These are phyloP conservation scores for Acanthisitta chloris DNA, from an alignment of 2,113 vertebrate species.

Conservation along the genomic window DNA sequence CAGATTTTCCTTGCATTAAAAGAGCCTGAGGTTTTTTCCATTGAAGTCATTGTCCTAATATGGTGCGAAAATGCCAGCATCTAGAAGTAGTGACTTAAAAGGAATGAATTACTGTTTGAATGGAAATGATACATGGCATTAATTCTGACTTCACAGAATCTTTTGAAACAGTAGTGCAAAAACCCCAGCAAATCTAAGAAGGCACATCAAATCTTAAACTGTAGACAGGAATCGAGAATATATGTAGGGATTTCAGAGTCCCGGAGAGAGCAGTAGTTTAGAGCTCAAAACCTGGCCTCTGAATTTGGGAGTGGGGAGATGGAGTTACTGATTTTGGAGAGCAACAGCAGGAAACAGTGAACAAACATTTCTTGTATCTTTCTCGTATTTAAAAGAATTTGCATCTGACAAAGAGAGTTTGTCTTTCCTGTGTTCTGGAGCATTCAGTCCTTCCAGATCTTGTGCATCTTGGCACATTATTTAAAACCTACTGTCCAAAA, in stretches of 20 bases:
- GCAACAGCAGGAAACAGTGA: background rate
- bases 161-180: background rate
- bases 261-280: background rate
- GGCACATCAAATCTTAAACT: background rate
- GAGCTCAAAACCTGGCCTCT: background rate
- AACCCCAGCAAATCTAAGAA: background rate
- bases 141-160: background rate
- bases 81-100: background rate
- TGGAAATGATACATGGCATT: background rate
- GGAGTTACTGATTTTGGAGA: background rate
- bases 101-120: background rate
- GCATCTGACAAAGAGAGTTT: background rate
- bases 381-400: background rate
- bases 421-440: background rate
- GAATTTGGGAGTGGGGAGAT: background rate
- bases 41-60: background rate
- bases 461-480: rapidly evolving
- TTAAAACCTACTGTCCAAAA: background rate
- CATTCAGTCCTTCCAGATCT: background rate
- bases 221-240: background rate
- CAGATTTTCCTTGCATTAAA: constrained; percentile 42
- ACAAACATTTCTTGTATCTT: background rate
- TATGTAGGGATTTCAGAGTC: background rate
- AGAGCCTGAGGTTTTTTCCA: constrained; percentile 19
- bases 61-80: constrained; percentile 27